Conservation (phyloP, 2,888 invertebrate species). For the Thera obeliscata region DNA sequence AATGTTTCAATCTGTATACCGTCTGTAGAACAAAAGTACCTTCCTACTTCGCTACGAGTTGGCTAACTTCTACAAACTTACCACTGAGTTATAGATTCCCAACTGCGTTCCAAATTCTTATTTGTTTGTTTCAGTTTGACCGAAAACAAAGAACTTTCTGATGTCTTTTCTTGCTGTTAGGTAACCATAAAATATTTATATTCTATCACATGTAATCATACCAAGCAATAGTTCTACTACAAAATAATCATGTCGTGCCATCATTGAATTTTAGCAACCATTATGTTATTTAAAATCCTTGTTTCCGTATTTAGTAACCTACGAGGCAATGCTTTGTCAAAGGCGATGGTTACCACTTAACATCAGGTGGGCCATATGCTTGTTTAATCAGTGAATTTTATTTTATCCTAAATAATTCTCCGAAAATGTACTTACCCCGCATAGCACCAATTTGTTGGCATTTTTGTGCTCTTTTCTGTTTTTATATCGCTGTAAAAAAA, state of each 20-base stretch:
- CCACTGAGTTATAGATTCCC: conserved; percentile 83
- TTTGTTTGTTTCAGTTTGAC: conserved; percentile 76
- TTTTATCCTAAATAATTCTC: too few species aligned
- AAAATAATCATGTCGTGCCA: too few species aligned
- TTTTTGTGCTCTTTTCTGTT: conserved; percentile 16
- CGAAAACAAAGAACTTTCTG: conserved; percentile 75
- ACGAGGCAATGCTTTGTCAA: too few species aligned
- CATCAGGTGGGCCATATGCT: too few species aligned
- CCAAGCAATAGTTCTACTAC: too few species aligned
- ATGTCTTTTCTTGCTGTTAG: conserved; percentile 43
- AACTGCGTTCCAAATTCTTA: conserved; percentile 79
- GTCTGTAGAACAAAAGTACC: conserved; percentile 9
- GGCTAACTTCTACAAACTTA: conserved; percentile 74
- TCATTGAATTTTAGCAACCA: too few species aligned
- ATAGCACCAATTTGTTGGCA: conserved; percentile 1
- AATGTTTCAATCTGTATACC: neutral
- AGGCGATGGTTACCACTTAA: too few species aligned
- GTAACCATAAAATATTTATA: too few species aligned
- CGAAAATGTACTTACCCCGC: neutral
- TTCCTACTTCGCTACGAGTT: conserved; percentile 66
- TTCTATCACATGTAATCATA: too few species aligned
- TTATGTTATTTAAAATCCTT: too few species aligned
- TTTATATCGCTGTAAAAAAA: conserved; percentile 29
- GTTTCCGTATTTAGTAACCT: too few species aligned
- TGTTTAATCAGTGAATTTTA: too few species aligned